These are phyloP conservation scores for Porites cylindrica DNA, from an alignment of 92 coral and sea anemone species.

Conservation along the genomic window DNA sequence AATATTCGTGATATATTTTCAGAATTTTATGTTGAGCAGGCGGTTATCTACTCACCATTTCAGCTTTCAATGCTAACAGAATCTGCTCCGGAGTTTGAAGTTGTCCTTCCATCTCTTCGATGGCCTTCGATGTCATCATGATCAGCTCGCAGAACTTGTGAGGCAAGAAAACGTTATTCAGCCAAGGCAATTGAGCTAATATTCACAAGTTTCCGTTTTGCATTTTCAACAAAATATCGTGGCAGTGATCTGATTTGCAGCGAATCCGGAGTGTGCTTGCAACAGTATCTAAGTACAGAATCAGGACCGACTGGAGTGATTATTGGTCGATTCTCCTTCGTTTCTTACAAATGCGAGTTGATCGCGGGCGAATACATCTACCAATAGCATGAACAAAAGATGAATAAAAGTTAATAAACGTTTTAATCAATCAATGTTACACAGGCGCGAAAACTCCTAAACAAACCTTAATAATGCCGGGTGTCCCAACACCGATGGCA, in stretches of 20 bases:
- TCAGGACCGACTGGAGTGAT: not conserved
- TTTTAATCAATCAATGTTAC: not conserved
- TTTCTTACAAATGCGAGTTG: not conserved
- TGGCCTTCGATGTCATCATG: not conserved
- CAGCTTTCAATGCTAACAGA: constrained; percentile 23
- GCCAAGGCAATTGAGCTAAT: not conserved
- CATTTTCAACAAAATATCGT: not conserved
- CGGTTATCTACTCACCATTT: constrained; percentile 27
- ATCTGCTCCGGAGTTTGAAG: constrained; percentile 23
- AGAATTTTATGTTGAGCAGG: too few relatives aligned
- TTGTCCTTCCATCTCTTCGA: not conserved
- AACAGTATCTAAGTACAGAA: not conserved
- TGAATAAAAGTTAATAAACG: constrained; percentile 1
- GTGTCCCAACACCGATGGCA: not conserved
- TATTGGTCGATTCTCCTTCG: not conserved
- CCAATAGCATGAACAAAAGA: constrained; percentile 18
- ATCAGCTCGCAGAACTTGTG: not conserved
- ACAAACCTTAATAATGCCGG: not conserved
- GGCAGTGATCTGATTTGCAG: constrained; percentile 7
- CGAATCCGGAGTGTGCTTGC: not conserved
- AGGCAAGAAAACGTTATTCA: too few relatives aligned
- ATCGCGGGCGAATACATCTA: not conserved
- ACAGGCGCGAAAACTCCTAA: not conserved
- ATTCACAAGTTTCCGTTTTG: not conserved
- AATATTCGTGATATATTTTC: not conserved